Conservation (phyloP, 2,888 invertebrate species). For the Plagodis dolabraria region DNA sequence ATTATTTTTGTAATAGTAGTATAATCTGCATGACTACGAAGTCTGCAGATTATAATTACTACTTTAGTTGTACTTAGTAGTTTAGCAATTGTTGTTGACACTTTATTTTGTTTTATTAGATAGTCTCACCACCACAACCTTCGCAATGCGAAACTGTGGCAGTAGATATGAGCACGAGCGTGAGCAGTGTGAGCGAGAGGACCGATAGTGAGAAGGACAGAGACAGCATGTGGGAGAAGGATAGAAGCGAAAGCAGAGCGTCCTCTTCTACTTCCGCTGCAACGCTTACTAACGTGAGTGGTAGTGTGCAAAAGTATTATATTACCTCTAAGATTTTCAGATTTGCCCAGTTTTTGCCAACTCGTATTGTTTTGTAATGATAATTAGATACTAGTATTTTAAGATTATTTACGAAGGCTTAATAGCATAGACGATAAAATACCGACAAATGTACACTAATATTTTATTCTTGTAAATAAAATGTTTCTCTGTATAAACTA, state of each 20-base stretch:
- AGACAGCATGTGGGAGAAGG: conserved; percentile 75
- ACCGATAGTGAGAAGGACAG: conserved; percentile 76
- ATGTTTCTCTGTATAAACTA: too few species aligned
- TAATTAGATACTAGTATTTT: too few species aligned
- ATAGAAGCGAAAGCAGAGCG: conserved; percentile 72
- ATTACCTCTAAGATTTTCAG: too few species aligned
- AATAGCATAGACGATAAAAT: too few species aligned
- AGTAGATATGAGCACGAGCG: conserved; percentile 70
- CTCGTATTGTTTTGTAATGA: too few species aligned
- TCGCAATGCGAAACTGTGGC: conserved; percentile 64
- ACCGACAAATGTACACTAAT: too few species aligned
- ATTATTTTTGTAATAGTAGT: too few species aligned
- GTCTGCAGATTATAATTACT: too few species aligned
- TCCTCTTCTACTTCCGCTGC: conserved; percentile 83
- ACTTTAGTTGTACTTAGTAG: too few species aligned
- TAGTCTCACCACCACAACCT: conserved; percentile 57
- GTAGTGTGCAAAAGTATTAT: conserved; percentile 20
- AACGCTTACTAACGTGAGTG: conserved; percentile 87
- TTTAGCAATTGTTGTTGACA: not conserved
- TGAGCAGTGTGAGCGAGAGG: conserved; percentile 70
- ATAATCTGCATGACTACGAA: not conserved
- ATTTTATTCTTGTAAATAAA: too few species aligned
- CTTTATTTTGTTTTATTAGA: conserved; percentile 33
- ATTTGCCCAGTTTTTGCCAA: too few species aligned
- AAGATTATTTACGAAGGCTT: too few species aligned